Evolutionary conservation across 2,113 vertebrate genomes (phyloP).

Genomic region (Bucco capensis): DNA sequence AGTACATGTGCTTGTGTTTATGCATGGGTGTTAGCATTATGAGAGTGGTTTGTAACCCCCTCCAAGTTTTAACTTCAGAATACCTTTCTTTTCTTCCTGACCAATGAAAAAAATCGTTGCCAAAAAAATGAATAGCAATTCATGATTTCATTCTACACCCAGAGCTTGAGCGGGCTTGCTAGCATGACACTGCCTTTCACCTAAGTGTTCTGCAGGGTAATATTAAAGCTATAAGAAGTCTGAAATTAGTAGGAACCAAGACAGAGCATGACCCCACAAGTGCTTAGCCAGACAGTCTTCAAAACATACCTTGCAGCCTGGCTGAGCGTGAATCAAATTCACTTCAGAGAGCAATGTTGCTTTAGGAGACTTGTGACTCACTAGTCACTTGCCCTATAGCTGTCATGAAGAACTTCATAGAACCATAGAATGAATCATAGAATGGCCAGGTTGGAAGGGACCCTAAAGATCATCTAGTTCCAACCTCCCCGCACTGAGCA

Average conservation of each 20-base stretch:
- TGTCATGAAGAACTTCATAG: not conserved
- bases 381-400: not conserved
- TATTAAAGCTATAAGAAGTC: not conserved
- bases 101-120: not conserved
- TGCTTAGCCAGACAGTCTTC: not conserved
- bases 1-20: not conserved
- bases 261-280: rapidly evolving
- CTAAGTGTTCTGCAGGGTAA: not conserved
- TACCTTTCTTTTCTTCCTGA: not conserved
- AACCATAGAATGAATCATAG: too few species aligned
- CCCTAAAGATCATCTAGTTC: too few species aligned
- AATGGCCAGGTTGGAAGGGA: too few species aligned
- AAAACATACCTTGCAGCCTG: not conserved
- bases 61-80: not conserved
- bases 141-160: not conserved
- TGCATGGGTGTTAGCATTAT: not conserved
- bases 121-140: not conserved
- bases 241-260: not conserved
- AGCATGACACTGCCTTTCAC: not conserved
- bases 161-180: not conserved
- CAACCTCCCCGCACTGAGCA: too few species aligned
- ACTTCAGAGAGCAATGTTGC: not conserved
- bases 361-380: not conserved
- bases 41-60: not conserved
- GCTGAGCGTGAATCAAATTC: not conserved